Conservation (phyloP, 2,797 vertebrate genomes). For the Ctenopoma multispine region DNA sequence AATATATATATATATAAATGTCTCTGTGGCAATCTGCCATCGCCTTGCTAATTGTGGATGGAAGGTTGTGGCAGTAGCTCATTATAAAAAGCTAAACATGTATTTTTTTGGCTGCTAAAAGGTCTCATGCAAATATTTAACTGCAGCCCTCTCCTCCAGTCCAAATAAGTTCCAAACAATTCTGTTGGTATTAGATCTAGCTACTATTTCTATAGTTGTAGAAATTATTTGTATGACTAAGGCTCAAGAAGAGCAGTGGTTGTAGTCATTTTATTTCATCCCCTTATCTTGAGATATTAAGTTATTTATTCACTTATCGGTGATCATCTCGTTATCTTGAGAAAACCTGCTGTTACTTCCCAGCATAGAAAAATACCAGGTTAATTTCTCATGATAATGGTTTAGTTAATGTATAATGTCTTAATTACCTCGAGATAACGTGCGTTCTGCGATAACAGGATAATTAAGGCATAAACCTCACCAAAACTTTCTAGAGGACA, state of each 20-base stretch:
- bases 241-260: background rate
- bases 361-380: background rate
- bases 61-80: slow-evolving; percentile 11
- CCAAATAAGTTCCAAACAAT: slow-evolving; percentile 20
- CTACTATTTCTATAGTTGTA: slow-evolving; percentile 6
- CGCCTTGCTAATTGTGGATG: slow-evolving; percentile 30
- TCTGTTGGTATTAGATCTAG: background rate
- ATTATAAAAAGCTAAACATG: slow-evolving; percentile 32
- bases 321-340: slow-evolving; percentile 6
- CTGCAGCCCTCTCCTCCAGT: slow-evolving; percentile 16
- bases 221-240: slow-evolving; percentile 19
- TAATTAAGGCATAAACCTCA: background rate
- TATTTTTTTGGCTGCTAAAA: slow-evolving; percentile 34
- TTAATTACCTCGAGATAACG: background rate
- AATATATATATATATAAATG: slow-evolving; percentile 26
- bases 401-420: background rate
- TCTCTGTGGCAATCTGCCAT: slow-evolving; percentile 17
- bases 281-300: slow-evolving; percentile 10
- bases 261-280: slow-evolving; percentile 15
- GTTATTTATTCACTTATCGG: slow-evolving; percentile 17
- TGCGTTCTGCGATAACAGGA: too few species aligned
- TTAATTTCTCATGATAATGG: background rate
- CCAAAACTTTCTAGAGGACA: background rate
- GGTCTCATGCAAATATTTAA: slow-evolving; percentile 41
- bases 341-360: slow-evolving; percentile 1